Evolutionary conservation across 2,113 vertebrate genomes (phyloP).

Genomic region (Tachycineta bicolor): DNA sequence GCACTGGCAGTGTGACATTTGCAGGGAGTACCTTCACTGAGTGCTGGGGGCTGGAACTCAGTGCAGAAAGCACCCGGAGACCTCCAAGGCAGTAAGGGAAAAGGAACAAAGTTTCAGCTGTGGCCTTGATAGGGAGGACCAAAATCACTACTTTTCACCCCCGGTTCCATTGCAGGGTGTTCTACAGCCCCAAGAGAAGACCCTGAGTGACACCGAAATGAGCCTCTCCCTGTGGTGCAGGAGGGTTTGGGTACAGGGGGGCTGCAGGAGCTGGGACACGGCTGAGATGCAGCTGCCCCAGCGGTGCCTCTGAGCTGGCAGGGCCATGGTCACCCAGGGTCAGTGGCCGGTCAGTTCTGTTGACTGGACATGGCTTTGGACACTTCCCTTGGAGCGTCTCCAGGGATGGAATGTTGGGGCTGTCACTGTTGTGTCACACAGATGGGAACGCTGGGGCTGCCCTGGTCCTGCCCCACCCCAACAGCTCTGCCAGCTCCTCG

Average conservation of each 20-base stretch:
- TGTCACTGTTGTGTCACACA: neutral
- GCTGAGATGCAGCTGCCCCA: neutral
- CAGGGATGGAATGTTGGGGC: neutral
- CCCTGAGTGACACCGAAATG: neutral
- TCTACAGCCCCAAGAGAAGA: neutral
- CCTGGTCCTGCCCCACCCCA: neutral
- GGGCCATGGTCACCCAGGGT: neutral
- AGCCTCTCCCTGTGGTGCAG: too few relatives aligned
- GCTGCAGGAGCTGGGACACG: neutral
- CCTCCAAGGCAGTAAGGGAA: neutral
- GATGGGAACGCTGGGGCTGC: neutral
- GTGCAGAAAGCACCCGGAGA: neutral
- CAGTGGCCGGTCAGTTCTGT: neutral
- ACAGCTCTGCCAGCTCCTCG: too few relatives aligned
- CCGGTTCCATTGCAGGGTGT: neutral
- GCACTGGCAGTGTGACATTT: too few relatives aligned
- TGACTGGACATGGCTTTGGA: neutral
- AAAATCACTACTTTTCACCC: neutral
- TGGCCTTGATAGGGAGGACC: neutral
- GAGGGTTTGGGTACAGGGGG: neutral
- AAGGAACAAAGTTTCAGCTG: neutral
- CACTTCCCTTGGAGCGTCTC: neutral
- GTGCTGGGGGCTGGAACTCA: too few relatives aligned
- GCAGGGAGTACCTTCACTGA: too few relatives aligned
- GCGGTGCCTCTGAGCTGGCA: neutral